Base-by-base conservation (phyloP, 2,797 vertebrate species). In the Xyrichtys novacula region DNA sequence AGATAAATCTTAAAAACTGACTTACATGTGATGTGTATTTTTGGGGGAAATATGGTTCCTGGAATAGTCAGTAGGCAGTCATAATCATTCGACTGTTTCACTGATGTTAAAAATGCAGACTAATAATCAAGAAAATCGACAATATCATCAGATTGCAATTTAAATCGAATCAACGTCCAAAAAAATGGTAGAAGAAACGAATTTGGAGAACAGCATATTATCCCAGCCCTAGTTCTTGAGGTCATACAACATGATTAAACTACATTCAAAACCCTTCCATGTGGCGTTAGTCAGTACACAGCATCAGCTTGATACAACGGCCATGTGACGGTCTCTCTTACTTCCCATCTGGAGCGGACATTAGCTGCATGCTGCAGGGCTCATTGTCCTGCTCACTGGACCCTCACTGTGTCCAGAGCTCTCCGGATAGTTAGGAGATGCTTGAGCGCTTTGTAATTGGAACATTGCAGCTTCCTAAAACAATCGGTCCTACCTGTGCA, bases 361-460 rank as follows among this genome's bases (percentile, higher is more conserved):
- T 67, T 70, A 85, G 66, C 50, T 78, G 77, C 69, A 81, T 71
- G 17, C 74, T 71, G 55, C 78, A 65, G 71, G 53, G 70, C 74
- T 89, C 83, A 62, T 75, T 73, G 84, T 69, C 67, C 75, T 67
- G 76, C 74, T 87, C 82, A 61, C 76, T 62, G 60, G 74, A 87
- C 70, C 60, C 87, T 90, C 87, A 40, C 83, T 56, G 74, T 82
- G 84, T 86, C 89, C 76, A 63, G 90, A 79, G 73, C 87, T 82
- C 83, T 87, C 60, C 69, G 82, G 82, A 79, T 84, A 65, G 76
- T 65, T 67, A 63, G 71, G 43, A 69, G 85, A 91, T 78, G 90
- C 86, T 85, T 80, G 69, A 90, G 85, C 72, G 78, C 76, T 74
- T 88, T 84, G 85, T 92, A 94, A 94, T 93, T 92, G 86, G 73